These are phyloP conservation scores for Neomorphus geoffroyi DNA, from an alignment of 2,797 vertebrate genomes.

Conservation along the genomic window DNA sequence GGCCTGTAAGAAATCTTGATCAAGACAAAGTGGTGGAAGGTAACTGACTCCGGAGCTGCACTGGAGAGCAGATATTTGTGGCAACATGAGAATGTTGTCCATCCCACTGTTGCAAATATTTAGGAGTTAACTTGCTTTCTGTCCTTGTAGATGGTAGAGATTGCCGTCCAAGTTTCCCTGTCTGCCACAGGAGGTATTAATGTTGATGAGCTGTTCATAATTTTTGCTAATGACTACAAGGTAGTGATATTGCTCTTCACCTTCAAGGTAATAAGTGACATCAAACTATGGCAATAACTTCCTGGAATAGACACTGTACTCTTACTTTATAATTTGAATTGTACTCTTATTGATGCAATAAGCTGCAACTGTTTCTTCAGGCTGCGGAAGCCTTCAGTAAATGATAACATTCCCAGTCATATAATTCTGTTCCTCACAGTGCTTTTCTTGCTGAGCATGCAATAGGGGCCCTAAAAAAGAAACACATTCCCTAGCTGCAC, in stretches of 20 bases:
- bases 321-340: conserved; percentile 32
- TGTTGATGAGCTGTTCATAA: conserved; percentile 19
- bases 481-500: not conserved
- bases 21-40: not conserved
- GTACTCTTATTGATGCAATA: conserved; percentile 35
- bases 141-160: not conserved
- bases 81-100: not conserved
- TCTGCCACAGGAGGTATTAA: not conserved
- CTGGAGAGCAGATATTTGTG: not conserved
- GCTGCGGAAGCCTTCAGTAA: conserved; percentile 25
- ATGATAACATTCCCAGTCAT: conserved; percentile 5
- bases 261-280: conserved; percentile 10
- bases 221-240: conserved; percentile 16
- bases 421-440: conserved; percentile 25
- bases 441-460: not conserved
- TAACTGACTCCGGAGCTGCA: not conserved
- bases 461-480: not conserved
- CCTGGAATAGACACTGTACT: conserved; percentile 10
- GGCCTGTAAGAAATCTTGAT: not conserved
- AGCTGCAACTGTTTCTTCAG: conserved; percentile 27
- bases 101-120: not conserved
- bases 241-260: not conserved
- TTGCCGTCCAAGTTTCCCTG: not conserved
- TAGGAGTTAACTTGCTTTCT: not conserved
- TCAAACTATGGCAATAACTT: conserved; percentile 19